Percentiles rank a stretch among this genome's conserved stretches.
Evolutionary conservation across 2,888 invertebrate species (phyloP).

Genomic region (Heliothis peltigera): DNA sequence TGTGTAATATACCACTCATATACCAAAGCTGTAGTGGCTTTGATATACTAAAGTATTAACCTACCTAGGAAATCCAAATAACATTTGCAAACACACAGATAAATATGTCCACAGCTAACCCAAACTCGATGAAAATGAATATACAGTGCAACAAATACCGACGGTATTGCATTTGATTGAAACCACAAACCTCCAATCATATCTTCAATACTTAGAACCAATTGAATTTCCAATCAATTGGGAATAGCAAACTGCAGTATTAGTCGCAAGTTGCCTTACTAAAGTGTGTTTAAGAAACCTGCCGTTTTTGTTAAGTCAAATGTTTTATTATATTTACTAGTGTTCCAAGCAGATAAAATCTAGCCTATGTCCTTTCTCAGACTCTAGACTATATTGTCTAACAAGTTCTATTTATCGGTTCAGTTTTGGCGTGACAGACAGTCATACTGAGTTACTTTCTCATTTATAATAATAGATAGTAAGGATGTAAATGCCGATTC

Average conservation of each 20-base stretch:
- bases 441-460: too few species aligned
- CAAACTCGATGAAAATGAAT: background rate
- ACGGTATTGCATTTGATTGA: constrained; percentile 2
- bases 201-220: constrained; percentile 13
- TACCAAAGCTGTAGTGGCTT: too few species aligned
- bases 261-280: background rate
- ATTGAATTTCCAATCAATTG: constrained; percentile 20
- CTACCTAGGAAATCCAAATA: background rate
- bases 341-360: too few species aligned
- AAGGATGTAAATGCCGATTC: too few species aligned
- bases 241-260: background rate
- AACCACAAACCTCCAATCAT: constrained; percentile 12
- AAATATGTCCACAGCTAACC: background rate
- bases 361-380: too few species aligned
- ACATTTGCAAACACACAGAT: background rate
- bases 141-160: background rate
- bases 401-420: too few species aligned
- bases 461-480: too few species aligned
- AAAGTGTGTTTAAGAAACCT: background rate
- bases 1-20: too few species aligned
- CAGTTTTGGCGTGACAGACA: too few species aligned
- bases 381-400: too few species aligned
- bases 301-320: background rate
- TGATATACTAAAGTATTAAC: too few species aligned
- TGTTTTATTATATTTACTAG: too few species aligned